Evolutionary conservation across 1,140 invertebrate species (phyloP).

Genomic region (Zaprionus inermis): DNA sequence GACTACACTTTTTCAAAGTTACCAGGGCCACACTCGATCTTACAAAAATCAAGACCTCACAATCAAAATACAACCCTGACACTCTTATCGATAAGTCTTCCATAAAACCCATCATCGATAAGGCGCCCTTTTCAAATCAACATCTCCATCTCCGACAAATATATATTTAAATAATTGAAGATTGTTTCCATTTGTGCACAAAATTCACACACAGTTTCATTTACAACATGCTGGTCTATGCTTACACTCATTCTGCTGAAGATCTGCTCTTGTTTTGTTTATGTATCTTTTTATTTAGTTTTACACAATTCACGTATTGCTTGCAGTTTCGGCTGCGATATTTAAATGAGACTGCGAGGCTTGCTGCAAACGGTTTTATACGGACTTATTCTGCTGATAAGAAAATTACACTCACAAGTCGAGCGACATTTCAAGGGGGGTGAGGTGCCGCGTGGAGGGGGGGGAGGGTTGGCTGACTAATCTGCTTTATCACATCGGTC

Average conservation of each 20-base stretch:
- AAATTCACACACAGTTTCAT: neutral
- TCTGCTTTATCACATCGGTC: slow-evolving; percentile 30
- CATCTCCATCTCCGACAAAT: too few relatives aligned
- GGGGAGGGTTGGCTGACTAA: slow-evolving; percentile 57
- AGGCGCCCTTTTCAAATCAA: too few relatives aligned
- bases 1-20: too few relatives aligned
- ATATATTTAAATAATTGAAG: too few relatives aligned
- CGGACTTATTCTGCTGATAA: slow-evolving; percentile 57
- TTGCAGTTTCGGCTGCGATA: slow-evolving; percentile 14
- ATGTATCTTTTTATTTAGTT: neutral
- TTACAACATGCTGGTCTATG: neutral
- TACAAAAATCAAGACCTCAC: too few relatives aligned
- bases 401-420: slow-evolving; percentile 28
- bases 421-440: slow-evolving; percentile 4
- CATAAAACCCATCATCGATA: too few relatives aligned
- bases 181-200: too few relatives aligned
- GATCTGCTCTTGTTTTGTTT: neutral
- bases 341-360: slow-evolving; percentile 43
- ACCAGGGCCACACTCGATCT: too few relatives aligned
- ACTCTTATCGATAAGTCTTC: too few relatives aligned
- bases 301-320: neutral
- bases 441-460: neutral
- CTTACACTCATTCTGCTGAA: slow-evolving; percentile 37
- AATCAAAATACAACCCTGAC: too few relatives aligned
- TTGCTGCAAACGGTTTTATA: slow-evolving; percentile 59